phyloP scores from a whole-genome alignment of 2,797 vertebrate genomes.

The Poecilia gillii region DNA sequence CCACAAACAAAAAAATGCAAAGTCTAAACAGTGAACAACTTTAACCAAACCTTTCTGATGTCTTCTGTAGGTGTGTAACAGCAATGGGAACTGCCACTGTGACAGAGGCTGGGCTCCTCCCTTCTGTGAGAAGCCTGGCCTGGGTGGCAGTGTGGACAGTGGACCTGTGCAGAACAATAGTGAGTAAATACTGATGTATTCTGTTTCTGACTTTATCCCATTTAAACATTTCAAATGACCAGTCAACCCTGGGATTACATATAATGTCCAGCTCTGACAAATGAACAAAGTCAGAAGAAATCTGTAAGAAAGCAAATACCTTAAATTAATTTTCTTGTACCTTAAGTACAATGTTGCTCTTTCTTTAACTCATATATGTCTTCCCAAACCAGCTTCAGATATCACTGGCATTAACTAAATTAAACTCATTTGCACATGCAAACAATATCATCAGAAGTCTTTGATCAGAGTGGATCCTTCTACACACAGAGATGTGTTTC shows the following conservation, averaged over 20 bases:
- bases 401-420: background rate
- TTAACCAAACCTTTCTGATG: constrained; percentile 3
- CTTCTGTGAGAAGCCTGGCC: constrained; percentile 87
- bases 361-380: background rate
- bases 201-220: background rate
- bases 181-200: constrained; percentile 68
- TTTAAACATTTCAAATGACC: background rate
- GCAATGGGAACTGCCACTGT: constrained; percentile 94
- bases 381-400: background rate
- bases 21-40: constrained; percentile 11
- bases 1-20: background rate
- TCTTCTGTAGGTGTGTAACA: constrained; percentile 90
- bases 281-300: background rate
- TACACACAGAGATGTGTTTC: background rate
- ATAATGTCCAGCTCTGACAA: background rate
- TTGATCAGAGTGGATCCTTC: background rate
- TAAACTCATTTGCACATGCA: background rate
- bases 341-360: background rate
- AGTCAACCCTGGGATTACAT: background rate
- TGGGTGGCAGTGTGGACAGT: constrained; percentile 92
- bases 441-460: background rate
- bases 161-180: constrained; percentile 88
- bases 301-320: background rate
- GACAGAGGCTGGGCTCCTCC: constrained; percentile 89
- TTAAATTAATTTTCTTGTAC: background rate